Conservation (phyloP, 2,888 invertebrate genomes). For the Pocota personata region DNA sequence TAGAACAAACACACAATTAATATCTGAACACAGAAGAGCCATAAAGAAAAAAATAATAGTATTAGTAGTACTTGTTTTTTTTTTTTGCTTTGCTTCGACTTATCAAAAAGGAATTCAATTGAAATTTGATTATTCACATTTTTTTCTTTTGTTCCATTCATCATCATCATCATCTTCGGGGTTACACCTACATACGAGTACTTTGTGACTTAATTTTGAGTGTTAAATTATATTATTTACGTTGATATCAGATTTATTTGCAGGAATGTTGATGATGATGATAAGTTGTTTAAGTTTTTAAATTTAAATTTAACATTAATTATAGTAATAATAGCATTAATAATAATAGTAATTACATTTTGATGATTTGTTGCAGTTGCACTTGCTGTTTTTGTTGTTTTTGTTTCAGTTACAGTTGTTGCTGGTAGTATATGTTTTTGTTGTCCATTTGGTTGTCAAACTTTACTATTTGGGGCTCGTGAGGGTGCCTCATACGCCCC, state of each 20-base stretch:
- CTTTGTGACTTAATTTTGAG: slow-evolving; percentile 46
- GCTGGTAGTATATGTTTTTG: slow-evolving; percentile 75
- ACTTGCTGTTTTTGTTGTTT: slow-evolving; percentile 19
- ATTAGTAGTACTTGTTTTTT: slow-evolving; percentile 7
- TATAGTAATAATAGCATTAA: slow-evolving; percentile 68
- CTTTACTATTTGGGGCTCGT: slow-evolving; percentile 80
- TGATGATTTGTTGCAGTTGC: slow-evolving; percentile 68
- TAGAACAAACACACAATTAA: not conserved
- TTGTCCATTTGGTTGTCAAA: slow-evolving; percentile 79
- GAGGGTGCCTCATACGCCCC: slow-evolving; percentile 81
- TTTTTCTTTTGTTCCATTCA: slow-evolving; percentile 33
- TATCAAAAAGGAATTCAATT: slow-evolving; percentile 70
- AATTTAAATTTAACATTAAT: slow-evolving; percentile 69
- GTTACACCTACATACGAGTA: not conserved
- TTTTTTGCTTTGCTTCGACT: slow-evolving; percentile 6
- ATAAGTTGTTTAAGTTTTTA: slow-evolving; percentile 53
- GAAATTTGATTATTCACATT: slow-evolving; percentile 68
- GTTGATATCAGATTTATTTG: slow-evolving; percentile 51
- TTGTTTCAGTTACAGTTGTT: slow-evolving; percentile 72
- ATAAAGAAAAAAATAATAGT: not conserved
- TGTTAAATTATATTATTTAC: slow-evolving; percentile 30
- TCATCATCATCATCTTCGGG: slow-evolving; percentile 52
- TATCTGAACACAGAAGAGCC: not conserved
- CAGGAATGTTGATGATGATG: slow-evolving; percentile 63
- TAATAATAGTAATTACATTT: slow-evolving; percentile 72